Conservation (phyloP, 2,888 invertebrate species). For the Dasypolia templi region DNA sequence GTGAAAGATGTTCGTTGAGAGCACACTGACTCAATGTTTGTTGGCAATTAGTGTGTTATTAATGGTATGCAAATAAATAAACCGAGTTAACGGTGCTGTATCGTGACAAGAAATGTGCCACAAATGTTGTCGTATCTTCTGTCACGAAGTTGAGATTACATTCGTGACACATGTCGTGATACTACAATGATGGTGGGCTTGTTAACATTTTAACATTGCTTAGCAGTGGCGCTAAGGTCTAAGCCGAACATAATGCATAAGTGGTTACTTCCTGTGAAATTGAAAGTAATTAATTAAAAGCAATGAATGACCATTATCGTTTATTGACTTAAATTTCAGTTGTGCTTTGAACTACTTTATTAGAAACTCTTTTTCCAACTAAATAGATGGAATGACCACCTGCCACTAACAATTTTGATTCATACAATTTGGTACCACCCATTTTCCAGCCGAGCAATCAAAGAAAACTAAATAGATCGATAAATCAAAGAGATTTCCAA, state of each 20-base stretch:
- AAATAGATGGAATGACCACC: background rate
- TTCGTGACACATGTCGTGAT: constrained; percentile 6
- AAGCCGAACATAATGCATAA: background rate
- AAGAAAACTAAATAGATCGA: constrained; percentile 24
- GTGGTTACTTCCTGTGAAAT: too few relatives aligned
- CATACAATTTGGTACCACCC: background rate
- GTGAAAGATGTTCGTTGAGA: constrained; percentile 41
- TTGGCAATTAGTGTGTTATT: constrained; percentile 61
- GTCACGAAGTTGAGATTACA: background rate
- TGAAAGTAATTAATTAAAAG: background rate
- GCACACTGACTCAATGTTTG: constrained; percentile 55
- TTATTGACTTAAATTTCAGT: constrained; percentile 6
- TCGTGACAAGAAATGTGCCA: constrained; percentile 18
- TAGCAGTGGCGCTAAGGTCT: background rate
- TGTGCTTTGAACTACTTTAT: constrained; percentile 4
- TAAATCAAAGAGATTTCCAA: constrained; percentile 35
- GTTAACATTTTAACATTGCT: background rate
- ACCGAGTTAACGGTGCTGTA: constrained; percentile 40
- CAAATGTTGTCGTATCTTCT: constrained; percentile 1
- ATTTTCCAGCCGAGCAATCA: constrained; percentile 5
- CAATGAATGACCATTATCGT: background rate
- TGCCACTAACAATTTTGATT: background rate
- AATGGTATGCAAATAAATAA: constrained; percentile 53
- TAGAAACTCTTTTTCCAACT: background rate
- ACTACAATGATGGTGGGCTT: background rate